Evolutionary conservation across 2,888 invertebrate genomes (phyloP).

Genomic region (Portevinia maculata): DNA sequence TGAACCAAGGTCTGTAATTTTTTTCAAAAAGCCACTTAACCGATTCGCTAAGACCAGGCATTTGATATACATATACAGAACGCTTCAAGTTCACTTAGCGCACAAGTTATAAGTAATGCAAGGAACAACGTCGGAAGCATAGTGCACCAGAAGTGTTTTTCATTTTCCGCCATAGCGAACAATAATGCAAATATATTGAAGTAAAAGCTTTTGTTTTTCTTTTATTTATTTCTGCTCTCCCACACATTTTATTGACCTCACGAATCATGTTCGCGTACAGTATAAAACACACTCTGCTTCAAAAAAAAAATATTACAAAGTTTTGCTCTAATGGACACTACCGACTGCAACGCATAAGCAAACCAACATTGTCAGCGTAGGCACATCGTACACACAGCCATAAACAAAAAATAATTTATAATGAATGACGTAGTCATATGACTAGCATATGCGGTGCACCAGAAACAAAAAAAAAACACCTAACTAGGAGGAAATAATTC

Average conservation of each 20-base stretch:
- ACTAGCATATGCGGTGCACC: background rate
- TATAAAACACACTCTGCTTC: background rate
- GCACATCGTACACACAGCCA: background rate
- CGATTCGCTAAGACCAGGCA: constrained; percentile 12
- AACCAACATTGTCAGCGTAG: background rate
- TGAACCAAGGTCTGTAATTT: background rate
- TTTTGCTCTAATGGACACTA: constrained; percentile 13
- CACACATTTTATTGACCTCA: constrained; percentile 31
- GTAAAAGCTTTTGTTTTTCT: constrained; percentile 26
- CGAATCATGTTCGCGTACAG: background rate
- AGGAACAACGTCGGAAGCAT: constrained; percentile 10
- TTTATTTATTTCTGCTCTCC: too few species aligned
- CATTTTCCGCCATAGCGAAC: constrained; percentile 2
- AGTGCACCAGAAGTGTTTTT: constrained; percentile 43
- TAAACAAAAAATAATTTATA: background rate
- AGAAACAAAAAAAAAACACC: background rate
- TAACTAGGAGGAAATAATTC: background rate
- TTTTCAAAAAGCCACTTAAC: constrained; percentile 1
- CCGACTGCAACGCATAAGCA: constrained; percentile 28
- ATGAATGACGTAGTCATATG: constrained; percentile 19
- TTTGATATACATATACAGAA: background rate
- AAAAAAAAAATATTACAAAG: too few species aligned
- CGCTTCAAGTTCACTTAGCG: constrained; percentile 19
- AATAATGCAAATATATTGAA: constrained; percentile 27
- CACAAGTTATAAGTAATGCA: background rate